Evolutionary conservation across 2,797 vertebrate species (phyloP), one percentile per base, ranked within the genome.

Genomic region (Myioborus miniatus): DNA sequence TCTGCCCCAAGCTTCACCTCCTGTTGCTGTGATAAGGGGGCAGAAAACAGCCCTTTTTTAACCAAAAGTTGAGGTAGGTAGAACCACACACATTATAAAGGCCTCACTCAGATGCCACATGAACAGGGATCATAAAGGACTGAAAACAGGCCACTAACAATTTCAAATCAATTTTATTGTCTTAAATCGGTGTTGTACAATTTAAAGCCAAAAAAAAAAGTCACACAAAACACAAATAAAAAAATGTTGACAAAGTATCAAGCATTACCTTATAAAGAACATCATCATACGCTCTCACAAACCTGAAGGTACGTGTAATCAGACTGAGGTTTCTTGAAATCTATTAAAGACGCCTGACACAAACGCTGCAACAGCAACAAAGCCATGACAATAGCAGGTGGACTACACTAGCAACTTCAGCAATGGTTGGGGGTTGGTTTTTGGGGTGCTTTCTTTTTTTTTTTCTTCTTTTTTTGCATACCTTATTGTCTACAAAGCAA

Each of bases 401-500:
- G 77, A 92, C 86, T 52, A 63, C 55, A 55, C 81, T 64, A 94
- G 94, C 92, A 96, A 95, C 95, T 90, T 87, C 83, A 41, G 30
- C 68, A 63, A 64, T 24, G 81, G 32, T 5, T 50, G 72, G 64
- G 68, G 44, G 44, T 29, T 50, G 32, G 21, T 41, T 90, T 95
- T 93, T 43, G 68, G 93, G 93, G 59, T 29, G 55, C 46, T 56
- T 18, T 23, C 11, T 32, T 50, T 44, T 70, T 53, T 56, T 15
- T 23, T 16, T 41, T 15, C 1, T 1, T 29, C 47, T 76, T 43
- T 75, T 67, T 78, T 86, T 69, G 77, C 81, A 92, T 93, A 96
- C 59, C 76, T 95, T 97, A 91, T 94, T 83, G 88, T 95, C 97
- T 97, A 90, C 92, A 97, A 98, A 98, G 97, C 98, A 99, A 99